Percentiles rank a stretch among this genome's conserved stretches.
Conservation (phyloP, 1,140 invertebrate species). For the Polypedilum pembai region DNA sequence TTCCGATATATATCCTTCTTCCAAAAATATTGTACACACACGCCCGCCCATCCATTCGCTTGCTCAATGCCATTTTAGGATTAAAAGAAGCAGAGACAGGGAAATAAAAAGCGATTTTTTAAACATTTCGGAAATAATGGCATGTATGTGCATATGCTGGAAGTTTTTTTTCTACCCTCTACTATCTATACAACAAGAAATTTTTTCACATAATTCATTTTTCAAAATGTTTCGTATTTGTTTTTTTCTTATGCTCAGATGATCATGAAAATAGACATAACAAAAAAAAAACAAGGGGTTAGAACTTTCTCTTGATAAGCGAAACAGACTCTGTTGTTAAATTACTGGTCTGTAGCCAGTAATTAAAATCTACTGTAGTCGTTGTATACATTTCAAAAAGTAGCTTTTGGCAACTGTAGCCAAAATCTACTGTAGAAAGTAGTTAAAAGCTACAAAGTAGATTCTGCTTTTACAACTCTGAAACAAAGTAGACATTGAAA, state of each 20-base stretch:
- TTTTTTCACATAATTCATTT: background rate
- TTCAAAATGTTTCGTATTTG: background rate
- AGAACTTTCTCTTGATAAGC: too few species aligned
- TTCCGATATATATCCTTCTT: background rate
- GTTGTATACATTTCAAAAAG: too few species aligned
- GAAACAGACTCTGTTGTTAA: too few species aligned
- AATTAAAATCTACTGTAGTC: too few species aligned
- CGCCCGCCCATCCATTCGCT: background rate
- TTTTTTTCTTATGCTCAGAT: background rate
- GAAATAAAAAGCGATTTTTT: background rate
- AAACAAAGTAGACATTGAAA: too few species aligned
- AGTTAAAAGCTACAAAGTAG: too few species aligned
- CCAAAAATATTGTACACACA: background rate
- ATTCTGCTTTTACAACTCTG: too few species aligned
- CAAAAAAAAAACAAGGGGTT: too few species aligned
- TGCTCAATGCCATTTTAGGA: background rate
- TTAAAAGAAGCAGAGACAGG: background rate
- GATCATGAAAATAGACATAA: background rate
- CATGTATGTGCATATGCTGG: slow-evolving; percentile 9
- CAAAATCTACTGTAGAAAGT: too few species aligned
- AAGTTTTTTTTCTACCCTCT: background rate
- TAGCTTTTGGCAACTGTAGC: too few species aligned
- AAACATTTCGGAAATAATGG: slow-evolving; percentile 3
- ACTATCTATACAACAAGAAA: background rate
- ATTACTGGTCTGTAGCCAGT: too few species aligned